These are phyloP conservation scores for Spinus pinus DNA, from an alignment of 2,797 vertebrate genomes.

Conservation along the genomic window DNA sequence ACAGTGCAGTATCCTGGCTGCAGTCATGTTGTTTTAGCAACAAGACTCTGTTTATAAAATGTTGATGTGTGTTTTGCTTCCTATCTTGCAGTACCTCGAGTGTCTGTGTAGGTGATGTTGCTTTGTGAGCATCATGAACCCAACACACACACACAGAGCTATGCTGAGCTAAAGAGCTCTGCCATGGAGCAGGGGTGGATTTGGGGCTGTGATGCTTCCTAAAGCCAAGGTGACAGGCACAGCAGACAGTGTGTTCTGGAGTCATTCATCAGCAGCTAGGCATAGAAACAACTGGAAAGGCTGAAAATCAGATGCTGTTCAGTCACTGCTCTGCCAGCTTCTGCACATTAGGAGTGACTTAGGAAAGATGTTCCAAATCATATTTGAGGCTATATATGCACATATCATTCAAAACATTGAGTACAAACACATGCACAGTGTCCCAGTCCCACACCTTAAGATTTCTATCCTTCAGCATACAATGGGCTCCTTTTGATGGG, in stretches of 20 bases:
- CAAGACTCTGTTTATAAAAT: not conserved
- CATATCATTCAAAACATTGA: not conserved
- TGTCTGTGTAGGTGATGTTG: not conserved
- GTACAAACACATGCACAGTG: not conserved
- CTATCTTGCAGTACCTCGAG: not conserved
- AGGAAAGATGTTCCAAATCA: not conserved
- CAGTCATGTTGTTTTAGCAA: not conserved
- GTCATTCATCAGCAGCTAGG: not conserved
- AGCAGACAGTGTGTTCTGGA: not conserved
- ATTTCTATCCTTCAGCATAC: not conserved
- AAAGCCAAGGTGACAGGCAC: not conserved
- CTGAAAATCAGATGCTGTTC: not conserved
- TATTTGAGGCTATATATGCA: not conserved
- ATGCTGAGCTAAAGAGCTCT: not conserved
- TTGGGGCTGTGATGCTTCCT: not conserved
- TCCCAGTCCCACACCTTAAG: not conserved
- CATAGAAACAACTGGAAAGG: not conserved
- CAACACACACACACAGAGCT: not conserved
- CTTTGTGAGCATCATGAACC: not conserved
- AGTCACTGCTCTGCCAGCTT: not conserved
- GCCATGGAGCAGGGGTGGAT: not conserved
- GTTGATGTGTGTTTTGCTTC: not conserved
- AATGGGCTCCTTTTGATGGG: not conserved
- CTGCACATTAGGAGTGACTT: not conserved
- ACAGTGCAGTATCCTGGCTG: not conserved